A percentile compares a stretch with the other conserved stretches of the same genome.
phyloP scores from a whole-genome alignment of 2,888 invertebrate species.

The Calameuta idolon region DNA sequence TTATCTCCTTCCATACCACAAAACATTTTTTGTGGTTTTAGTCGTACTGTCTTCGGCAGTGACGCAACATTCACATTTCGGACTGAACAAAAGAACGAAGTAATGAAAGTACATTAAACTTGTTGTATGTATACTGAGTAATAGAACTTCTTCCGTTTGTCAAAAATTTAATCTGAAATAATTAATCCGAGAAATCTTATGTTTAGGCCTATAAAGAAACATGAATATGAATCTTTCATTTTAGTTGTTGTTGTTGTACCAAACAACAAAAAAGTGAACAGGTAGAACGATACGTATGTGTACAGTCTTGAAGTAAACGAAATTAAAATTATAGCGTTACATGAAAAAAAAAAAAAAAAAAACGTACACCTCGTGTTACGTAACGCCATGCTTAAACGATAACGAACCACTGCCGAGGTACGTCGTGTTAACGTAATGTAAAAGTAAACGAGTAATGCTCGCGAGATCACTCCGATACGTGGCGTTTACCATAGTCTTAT shows the following conservation, averaged over 20 bases:
- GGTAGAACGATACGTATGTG: not conserved
- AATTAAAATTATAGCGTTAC: not conserved
- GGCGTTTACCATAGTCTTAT: not conserved
- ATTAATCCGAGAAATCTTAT: not conserved
- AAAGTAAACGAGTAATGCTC: not conserved
- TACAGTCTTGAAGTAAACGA: not conserved
- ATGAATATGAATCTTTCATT: not conserved
- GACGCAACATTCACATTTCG: not conserved
- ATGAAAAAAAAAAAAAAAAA: not conserved
- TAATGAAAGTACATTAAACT: not conserved
- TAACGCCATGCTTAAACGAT: not conserved
- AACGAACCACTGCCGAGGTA: not conserved
- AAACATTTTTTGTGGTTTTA: not conserved
- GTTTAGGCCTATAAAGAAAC: not conserved
- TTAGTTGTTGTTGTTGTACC: not conserved
- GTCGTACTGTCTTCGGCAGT: not conserved
- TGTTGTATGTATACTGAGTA: not conserved
- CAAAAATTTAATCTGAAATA: not conserved
- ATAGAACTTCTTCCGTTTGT: not conserved
- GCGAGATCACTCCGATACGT: not conserved
- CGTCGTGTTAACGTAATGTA: not conserved
- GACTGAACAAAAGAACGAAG: not conserved
- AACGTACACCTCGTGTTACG: not conserved
- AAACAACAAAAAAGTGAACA: not conserved
- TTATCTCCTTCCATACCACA: not conserved